A percentile compares a stretch with the other conserved stretches of the same genome.
Evolutionary conservation across 1,140 invertebrate genomes (phyloP).

Genomic region (Trachymyrmex cornetzi): DNA sequence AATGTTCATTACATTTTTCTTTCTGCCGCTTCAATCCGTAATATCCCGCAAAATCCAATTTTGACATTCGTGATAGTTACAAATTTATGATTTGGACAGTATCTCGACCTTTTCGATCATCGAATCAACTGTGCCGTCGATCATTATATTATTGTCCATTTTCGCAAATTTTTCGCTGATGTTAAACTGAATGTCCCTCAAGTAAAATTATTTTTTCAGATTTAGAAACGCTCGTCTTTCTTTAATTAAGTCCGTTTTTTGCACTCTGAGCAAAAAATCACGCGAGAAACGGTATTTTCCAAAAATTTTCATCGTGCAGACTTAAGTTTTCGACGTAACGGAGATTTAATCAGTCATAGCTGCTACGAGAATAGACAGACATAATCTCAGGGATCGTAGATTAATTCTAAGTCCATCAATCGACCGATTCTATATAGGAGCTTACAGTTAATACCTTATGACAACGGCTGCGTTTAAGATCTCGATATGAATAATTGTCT

Average conservation of each 20-base stretch:
- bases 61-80: slow-evolving; percentile 45
- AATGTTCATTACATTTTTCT: slow-evolving; percentile 61
- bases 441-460: slow-evolving; percentile 66
- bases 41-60: slow-evolving; percentile 51
- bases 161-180: slow-evolving; percentile 18
- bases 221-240: not conserved
- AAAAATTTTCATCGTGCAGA: slow-evolving; percentile 38
- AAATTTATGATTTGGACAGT: slow-evolving; percentile 42
- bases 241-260: not conserved
- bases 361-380: slow-evolving; percentile 55
- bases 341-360: slow-evolving; percentile 55
- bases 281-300: not conserved
- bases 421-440: slow-evolving; percentile 32
- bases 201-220: not conserved
- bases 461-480: slow-evolving; percentile 13
- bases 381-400: slow-evolving; percentile 35
- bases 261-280: not conserved
- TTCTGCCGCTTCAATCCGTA: slow-evolving; percentile 45
- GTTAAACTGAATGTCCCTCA: slow-evolving; percentile 24
- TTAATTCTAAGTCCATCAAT: slow-evolving; percentile 66
- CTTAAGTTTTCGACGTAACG: slow-evolving; percentile 46
- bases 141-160: slow-evolving; percentile 22
- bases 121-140: not conserved
- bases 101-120: not conserved
- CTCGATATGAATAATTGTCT: slow-evolving; percentile 59